phyloP scores from a whole-genome alignment of 2,888 invertebrate genomes.

The Xestoiulus laeticollis region DNA sequence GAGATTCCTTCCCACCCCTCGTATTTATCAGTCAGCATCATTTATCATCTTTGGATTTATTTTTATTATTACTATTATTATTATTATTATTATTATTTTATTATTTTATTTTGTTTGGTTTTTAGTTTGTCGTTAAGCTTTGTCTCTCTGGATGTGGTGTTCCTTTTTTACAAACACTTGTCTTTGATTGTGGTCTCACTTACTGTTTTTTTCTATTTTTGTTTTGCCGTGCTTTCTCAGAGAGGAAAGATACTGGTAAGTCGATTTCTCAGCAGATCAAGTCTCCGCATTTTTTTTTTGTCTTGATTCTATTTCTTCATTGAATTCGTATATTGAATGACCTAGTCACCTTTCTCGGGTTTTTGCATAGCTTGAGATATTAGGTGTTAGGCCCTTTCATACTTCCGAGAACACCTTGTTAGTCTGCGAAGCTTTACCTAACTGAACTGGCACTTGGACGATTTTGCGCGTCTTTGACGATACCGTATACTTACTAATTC shows the following conservation, averaged over 20 bases:
- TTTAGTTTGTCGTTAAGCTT: constrained; percentile 42
- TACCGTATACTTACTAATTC: neutral
- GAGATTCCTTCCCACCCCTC: neutral
- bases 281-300: neutral
- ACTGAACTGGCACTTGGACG: constrained; percentile 48
- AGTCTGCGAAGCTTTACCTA: neutral
- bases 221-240: constrained; percentile 52
- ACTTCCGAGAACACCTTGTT: neutral
- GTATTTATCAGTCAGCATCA: constrained; percentile 35
- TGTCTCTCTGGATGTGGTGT: constrained; percentile 41
- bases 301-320: neutral
- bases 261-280: constrained; percentile 16
- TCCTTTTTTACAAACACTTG: constrained; percentile 44
- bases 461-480: neutral
- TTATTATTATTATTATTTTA: neutral
- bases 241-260: constrained; percentile 54
- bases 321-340: neutral
- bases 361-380: neutral
- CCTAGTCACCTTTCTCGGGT: neutral
- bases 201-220: constrained; percentile 58
- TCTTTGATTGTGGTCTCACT: constrained; percentile 46
- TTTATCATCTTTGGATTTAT: constrained; percentile 30
- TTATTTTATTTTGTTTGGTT: neutral
- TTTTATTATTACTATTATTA: neutral
- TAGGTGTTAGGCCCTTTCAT: neutral